A percentile compares a stretch with the other conserved stretches of the same genome.
phyloP scores from a whole-genome alignment of 1,140 invertebrate species.

The Leguminivora glycinivorella region DNA sequence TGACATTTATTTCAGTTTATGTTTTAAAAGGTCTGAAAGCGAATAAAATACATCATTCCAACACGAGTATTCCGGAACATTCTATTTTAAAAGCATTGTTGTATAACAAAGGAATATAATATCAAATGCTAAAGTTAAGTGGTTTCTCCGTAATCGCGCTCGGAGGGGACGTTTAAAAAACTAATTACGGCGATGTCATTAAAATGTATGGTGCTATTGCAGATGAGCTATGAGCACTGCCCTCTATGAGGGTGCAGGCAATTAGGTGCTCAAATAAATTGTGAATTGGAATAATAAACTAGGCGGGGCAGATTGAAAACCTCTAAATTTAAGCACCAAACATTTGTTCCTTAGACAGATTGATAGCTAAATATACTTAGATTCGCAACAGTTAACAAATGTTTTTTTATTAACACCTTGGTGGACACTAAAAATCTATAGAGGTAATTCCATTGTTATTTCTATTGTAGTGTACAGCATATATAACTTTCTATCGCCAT shows the following conservation, averaged over 20 bases:
- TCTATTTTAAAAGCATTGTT: slow-evolving; percentile 19
- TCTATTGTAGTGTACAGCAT: no score
- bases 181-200: slow-evolving; percentile 20
- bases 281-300: not conserved
- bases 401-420: no score
- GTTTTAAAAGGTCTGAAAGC: not conserved
- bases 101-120: slow-evolving; percentile 23
- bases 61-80: not conserved
- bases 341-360: no score
- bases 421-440: no score
- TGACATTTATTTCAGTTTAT: no score
- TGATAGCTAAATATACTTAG: no score
- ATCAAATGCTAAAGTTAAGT: slow-evolving; percentile 25
- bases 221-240: slow-evolving; percentile 9
- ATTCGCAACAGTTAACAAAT: no score
- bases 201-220: slow-evolving; percentile 27
- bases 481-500: no score
- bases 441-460: no score
- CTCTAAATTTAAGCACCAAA: not conserved
- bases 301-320: not conserved
- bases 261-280: not conserved
- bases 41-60: not conserved
- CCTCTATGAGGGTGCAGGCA: not conserved
- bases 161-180: slow-evolving; percentile 25
- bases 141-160: slow-evolving; percentile 19